Base-by-base conservation (phyloP, 2,797 vertebrate species). In the Gymnocypris eckloni region DNA sequence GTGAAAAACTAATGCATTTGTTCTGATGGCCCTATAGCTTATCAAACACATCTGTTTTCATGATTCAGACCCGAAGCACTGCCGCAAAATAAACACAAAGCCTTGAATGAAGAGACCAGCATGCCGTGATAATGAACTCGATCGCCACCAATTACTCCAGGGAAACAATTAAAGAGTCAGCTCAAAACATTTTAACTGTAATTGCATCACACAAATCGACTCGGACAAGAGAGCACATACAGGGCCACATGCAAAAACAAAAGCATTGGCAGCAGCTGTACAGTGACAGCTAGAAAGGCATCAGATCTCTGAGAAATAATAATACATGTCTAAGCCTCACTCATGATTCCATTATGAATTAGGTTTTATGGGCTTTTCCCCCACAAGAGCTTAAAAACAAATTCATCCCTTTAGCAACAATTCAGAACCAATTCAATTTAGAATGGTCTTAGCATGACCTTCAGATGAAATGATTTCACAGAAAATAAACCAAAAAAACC, bases 151-250 rank as follows among this genome's bases (percentile, higher is more conserved):
- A 94, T 95, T 94, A 93, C 90, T 91, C 72, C 0, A 83, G 88
- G 86, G 88, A 93, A 92, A 92, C 92, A 94, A 95, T 95, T 94
- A 93, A 94, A 94, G 91, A 92, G 90, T 84, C 72, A 52, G 90
- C 91, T 93, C 90, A 94, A 94, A 93, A 88, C 91, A 91, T 93
- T 93, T 92, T 90, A 93, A 90, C 91, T 93, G 89, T 92, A 94
- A 95, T 94, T 94, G 94, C 93, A 92, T 91, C 88, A 76, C 91
- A 91, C 91, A 94, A 93, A 94, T 94, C 56, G 79, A 88, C 90
- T 85, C 1, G n/a, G 91, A 92, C 92, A 93, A 87, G 90, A 89
- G 86, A 90, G 41, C 54, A 18, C 86, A 73, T 22, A 16, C 64
- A 76, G 15, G 9, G 13, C 28, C 52, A 15, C 79, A 78, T 43